These are phyloP conservation scores for Schlechtendalia chinensis DNA, from an alignment of 1,140 invertebrate genomes.

Conservation along the genomic window DNA sequence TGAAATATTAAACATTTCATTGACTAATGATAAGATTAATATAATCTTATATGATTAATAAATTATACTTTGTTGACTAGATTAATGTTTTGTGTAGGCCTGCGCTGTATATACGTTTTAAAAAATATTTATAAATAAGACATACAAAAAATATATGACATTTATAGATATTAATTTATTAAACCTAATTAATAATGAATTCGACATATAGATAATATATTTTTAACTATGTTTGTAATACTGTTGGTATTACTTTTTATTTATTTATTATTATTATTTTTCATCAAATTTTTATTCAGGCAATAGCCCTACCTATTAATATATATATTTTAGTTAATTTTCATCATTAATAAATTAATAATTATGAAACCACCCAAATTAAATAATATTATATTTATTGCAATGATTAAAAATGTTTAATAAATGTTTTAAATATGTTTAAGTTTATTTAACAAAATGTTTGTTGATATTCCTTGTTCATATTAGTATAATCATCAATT, in stretches of 20 bases:
- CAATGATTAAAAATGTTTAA: conserved; percentile 36
- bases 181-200: conserved; percentile 11
- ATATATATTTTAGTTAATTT: conserved; percentile 25
- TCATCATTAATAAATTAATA: conserved; percentile 22
- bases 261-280: conserved; percentile 22
- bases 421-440: conserved; percentile 6
- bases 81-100: conserved; percentile 1
- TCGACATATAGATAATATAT: conserved; percentile 13
- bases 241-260: background rate
- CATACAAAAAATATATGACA: background rate
- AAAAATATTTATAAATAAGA: background rate
- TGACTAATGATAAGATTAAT: background rate
- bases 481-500: too few relatives aligned
- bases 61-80: conserved; percentile 15
- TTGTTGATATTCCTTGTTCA: too few relatives aligned
- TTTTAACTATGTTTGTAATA: conserved; percentile 1
- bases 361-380: background rate
- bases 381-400: conserved; percentile 36
- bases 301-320: conserved; percentile 20
- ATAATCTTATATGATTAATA: background rate
- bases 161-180: conserved; percentile 17
- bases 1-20: background rate
- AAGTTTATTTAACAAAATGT: background rate
- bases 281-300: conserved; percentile 13
- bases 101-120: background rate